Evolutionary conservation across 2,888 invertebrate species (phyloP).

Genomic region (Eurois occulta): DNA sequence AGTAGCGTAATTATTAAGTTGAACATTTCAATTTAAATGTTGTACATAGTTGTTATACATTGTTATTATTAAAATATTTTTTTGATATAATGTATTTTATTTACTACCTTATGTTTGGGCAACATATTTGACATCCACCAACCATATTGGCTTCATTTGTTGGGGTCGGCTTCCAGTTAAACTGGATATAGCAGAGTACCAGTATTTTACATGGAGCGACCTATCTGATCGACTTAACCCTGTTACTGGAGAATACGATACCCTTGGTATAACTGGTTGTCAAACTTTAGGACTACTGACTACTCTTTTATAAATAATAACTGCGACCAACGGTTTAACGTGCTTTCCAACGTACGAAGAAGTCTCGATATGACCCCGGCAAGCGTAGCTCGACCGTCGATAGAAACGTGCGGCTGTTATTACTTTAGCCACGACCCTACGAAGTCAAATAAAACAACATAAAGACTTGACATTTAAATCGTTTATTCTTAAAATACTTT

Average conservation of each 20-base stretch:
- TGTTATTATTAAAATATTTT: conserved; percentile 40
- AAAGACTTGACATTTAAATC: conserved; percentile 50
- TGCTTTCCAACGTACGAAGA: neutral
- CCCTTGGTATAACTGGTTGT: neutral
- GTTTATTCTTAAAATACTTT: conserved; percentile 62
- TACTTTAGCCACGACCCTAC: neutral
- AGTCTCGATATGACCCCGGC: neutral
- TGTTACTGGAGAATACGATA: neutral
- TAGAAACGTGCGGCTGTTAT: neutral
- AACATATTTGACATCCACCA: neutral
- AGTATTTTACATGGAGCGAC: neutral
- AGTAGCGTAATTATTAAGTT: conserved; percentile 32
- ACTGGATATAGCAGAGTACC: neutral
- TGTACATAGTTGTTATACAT: conserved; percentile 57
- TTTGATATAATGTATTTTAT: conserved; percentile 20
- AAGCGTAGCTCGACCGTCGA: neutral
- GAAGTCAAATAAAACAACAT: conserved; percentile 23
- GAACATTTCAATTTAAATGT: conserved; percentile 31
- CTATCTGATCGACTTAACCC: neutral
- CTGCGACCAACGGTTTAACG: neutral
- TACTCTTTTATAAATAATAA: neutral
- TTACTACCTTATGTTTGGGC: neutral
- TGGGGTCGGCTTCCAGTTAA: neutral
- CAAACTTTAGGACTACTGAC: neutral
- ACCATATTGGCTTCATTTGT: neutral